These are phyloP conservation scores for Propithecus deckenii DNA, from an alignment of 2,797 vertebrate species.

Conservation along the genomic window DNA sequence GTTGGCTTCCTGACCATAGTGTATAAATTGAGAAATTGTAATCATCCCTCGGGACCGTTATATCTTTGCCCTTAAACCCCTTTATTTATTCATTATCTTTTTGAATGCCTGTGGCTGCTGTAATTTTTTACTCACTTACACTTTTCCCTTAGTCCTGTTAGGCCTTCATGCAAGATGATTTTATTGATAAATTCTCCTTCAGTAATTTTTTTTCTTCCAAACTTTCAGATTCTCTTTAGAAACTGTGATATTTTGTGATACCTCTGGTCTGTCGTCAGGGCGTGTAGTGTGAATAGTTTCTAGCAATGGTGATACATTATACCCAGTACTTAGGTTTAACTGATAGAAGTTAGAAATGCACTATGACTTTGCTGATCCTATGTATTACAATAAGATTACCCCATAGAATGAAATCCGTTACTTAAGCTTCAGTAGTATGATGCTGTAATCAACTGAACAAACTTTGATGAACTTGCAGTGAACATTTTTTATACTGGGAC, in stretches of 20 bases:
- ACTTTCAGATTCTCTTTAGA: not conserved
- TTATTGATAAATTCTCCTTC: not conserved
- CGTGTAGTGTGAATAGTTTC: not conserved
- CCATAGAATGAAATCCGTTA: not conserved
- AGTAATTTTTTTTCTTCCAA: not conserved
- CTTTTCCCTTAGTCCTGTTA: not conserved
- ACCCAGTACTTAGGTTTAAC: not conserved
- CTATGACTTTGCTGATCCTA: not conserved
- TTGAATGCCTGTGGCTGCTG: not conserved
- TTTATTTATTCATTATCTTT: slow-evolving; percentile 18
- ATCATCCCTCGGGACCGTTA: not conserved
- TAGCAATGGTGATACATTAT: not conserved
- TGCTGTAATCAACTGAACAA: not conserved
- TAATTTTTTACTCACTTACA: not conserved
- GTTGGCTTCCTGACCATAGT: not conserved
- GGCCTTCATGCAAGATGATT: not conserved
- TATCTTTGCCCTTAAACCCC: not conserved
- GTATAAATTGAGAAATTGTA: not conserved
- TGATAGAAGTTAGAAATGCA: not conserved
- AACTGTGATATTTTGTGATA: not conserved
- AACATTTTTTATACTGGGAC: not conserved
- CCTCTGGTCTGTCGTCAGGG: not conserved
- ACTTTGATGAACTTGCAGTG: not conserved
- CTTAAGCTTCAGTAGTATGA: not conserved
- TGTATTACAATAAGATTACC: not conserved